Conservation (phyloP, 2,797 vertebrate genomes). For the Acrocephalus scirpaceus region DNA sequence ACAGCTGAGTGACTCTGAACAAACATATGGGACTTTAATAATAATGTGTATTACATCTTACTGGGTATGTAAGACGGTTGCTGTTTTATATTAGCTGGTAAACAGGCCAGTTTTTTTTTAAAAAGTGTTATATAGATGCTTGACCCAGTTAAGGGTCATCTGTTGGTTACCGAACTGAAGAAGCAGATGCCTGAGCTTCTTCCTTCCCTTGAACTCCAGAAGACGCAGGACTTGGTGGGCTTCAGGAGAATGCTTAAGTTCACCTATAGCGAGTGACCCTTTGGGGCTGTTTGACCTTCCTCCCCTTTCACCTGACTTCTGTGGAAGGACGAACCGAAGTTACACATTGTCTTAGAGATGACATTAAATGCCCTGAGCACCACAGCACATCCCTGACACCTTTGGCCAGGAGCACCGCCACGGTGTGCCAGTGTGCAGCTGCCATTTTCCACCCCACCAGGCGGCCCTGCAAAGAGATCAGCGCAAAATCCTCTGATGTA, state of each 20-base stretch:
- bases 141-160: not conserved
- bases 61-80: not conserved
- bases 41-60: not conserved
- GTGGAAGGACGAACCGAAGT: not conserved
- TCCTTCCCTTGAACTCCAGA: not conserved
- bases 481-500: not conserved
- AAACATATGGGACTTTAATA: fast-evolving
- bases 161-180: not conserved
- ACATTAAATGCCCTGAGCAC: not conserved
- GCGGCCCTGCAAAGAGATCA: not conserved
- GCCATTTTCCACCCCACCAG: not conserved
- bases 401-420: fast-evolving
- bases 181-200: fast-evolving
- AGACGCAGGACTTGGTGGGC: fast-evolving
- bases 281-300: fast-evolving
- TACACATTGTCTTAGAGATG: not conserved
- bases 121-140: not conserved
- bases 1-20: not conserved
- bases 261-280: not conserved
- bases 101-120: not conserved
- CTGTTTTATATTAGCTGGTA: not conserved
- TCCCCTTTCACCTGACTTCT: not conserved
- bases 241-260: not conserved
- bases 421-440: fast-evolving
- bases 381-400: fast-evolving